Evolutionary conservation across 2,888 invertebrate species (phyloP).

Genomic region (Hyposoter didymator): DNA sequence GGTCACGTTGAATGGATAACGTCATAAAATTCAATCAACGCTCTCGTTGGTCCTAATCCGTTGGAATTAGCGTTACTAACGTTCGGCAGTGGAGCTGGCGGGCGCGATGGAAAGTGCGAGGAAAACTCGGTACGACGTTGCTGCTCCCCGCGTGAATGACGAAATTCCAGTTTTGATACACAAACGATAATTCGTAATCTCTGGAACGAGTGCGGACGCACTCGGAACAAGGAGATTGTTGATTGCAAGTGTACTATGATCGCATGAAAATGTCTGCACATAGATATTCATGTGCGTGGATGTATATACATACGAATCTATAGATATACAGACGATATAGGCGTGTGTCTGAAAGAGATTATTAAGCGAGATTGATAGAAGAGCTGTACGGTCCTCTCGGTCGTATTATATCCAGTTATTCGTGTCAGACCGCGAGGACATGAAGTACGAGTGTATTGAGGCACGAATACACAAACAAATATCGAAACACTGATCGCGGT

Average conservation of each 20-base stretch:
- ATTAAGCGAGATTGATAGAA: constrained; percentile 57
- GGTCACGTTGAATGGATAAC: constrained; percentile 51
- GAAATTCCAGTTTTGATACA: not conserved
- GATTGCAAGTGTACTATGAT: constrained; percentile 43
- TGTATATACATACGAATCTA: constrained; percentile 3
- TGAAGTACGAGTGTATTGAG: constrained; percentile 22
- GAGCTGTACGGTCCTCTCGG: constrained; percentile 38
- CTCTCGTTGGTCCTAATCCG: constrained; percentile 41
- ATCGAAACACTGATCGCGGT: not conserved
- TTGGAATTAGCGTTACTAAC: constrained; percentile 18
- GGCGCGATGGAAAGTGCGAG: not conserved
- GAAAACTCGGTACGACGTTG: not conserved
- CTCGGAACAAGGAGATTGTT: constrained; percentile 19
- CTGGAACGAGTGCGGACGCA: constrained; percentile 28
- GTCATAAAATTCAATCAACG: constrained; percentile 52
- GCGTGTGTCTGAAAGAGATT: constrained; percentile 40
- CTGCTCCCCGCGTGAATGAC: not conserved
- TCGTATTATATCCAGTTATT: constrained; percentile 36
- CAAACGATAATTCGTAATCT: constrained; percentile 30
- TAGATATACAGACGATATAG: constrained; percentile 26
- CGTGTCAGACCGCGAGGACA: constrained; percentile 42
- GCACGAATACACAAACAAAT: constrained; percentile 7
- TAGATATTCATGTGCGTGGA: not conserved
- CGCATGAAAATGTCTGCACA: not conserved
- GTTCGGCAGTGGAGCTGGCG: not conserved